Percentiles rank a stretch among this genome's conserved stretches.
Conservation (phyloP, 2,113 vertebrate species). For the Rhabdomys dilectus region DNA sequence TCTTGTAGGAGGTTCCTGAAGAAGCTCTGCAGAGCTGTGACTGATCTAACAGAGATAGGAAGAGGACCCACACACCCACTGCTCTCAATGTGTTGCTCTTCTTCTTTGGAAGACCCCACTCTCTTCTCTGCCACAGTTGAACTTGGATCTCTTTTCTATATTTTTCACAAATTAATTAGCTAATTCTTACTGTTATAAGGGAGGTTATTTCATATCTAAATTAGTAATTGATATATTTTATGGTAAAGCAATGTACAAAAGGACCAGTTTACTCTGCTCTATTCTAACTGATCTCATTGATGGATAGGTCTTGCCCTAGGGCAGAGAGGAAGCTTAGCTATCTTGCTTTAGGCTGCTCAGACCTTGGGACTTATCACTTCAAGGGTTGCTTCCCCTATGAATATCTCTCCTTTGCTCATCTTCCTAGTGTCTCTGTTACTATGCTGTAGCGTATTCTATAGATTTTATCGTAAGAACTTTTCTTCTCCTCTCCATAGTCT, state of each 20-base stretch:
- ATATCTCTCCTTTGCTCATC: not conserved
- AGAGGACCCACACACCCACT: not conserved
- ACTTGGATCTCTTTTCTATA: not conserved
- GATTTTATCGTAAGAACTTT: not conserved
- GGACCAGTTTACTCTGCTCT: not conserved
- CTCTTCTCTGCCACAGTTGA: not conserved
- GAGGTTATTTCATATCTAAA: not conserved
- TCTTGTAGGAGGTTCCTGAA: not conserved
- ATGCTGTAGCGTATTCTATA: not conserved
- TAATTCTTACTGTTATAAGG: not conserved
- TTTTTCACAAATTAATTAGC: not conserved
- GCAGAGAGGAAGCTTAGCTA: not conserved
- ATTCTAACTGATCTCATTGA: fast-evolving
- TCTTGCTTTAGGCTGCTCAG: not conserved
- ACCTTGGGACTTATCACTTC: not conserved
- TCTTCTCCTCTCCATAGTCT: not conserved
- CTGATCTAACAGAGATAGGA: not conserved
- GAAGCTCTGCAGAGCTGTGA: not conserved
- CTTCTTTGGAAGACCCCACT: not conserved
- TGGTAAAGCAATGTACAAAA: not conserved
- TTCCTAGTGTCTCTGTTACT: not conserved
- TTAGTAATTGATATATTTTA: not conserved
- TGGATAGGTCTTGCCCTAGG: not conserved
- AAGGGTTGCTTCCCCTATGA: not conserved
- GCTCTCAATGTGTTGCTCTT: not conserved